A percentile compares a stretch with the other conserved stretches of the same genome.
Evolutionary conservation across 2,797 vertebrate genomes (phyloP).

Genomic region (Sebastes vulpes): DNA sequence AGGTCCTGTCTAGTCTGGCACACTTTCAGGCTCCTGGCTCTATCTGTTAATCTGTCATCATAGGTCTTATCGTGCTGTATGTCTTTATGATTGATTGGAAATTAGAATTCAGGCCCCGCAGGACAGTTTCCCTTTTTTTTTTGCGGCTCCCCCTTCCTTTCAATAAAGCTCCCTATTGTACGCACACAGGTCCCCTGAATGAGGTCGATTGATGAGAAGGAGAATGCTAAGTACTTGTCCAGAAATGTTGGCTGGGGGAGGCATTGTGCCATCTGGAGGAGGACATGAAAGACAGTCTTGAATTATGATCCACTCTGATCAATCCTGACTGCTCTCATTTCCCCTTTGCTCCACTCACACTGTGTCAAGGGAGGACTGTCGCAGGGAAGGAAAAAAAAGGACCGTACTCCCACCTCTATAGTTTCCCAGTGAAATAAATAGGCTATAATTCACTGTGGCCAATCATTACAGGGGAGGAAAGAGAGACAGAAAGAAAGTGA

Average conservation of each 20-base stretch:
- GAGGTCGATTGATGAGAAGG: slow-evolving; percentile 80
- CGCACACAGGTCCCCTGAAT: slow-evolving; percentile 61
- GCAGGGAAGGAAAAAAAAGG: slow-evolving; percentile 33
- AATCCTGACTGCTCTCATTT: slow-evolving; percentile 79
- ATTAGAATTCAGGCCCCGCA: slow-evolving; percentile 72
- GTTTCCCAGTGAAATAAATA: slow-evolving; percentile 80
- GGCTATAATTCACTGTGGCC: slow-evolving; percentile 81
- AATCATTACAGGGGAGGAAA: slow-evolving; percentile 76
- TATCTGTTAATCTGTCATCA: slow-evolving; percentile 83
- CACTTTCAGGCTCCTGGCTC: slow-evolving; percentile 72
- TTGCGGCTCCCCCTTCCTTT: slow-evolving; percentile 36
- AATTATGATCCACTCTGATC: slow-evolving; percentile 84
- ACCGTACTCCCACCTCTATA: slow-evolving; percentile 65
- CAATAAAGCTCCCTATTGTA: slow-evolving; percentile 71
- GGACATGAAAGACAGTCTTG: slow-evolving; percentile 82
- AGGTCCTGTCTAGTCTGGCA: slow-evolving; percentile 72
- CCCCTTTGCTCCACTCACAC: slow-evolving; percentile 55
- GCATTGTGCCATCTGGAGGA: slow-evolving; percentile 82
- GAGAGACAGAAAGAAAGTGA: slow-evolving; percentile 29
- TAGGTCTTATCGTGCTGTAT: slow-evolving; percentile 74
- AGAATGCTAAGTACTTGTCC: slow-evolving; percentile 82
- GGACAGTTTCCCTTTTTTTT: slow-evolving; percentile 58
- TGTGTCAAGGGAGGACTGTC: slow-evolving; percentile 65
- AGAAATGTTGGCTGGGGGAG: slow-evolving; percentile 75
- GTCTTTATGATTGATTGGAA: slow-evolving; percentile 85